A percentile compares a stretch with the other conserved stretches of the same genome.
These are phyloP conservation scores for Gallinago stenura DNA, from an alignment of 2,797 vertebrate species.

Conservation along the genomic window DNA sequence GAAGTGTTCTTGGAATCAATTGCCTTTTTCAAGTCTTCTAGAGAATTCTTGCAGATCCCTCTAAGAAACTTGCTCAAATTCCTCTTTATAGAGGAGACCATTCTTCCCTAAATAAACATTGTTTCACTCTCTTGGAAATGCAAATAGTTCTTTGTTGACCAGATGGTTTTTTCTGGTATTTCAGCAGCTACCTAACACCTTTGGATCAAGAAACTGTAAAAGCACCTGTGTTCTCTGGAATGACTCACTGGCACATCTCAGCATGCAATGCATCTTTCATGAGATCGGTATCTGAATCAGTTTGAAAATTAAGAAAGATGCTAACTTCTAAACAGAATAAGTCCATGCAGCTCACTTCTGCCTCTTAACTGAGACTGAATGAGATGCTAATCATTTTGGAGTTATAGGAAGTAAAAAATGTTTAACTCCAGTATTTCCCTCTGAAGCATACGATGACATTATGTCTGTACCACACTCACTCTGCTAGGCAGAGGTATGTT, in stretches of 20 bases:
- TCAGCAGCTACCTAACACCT: not conserved
- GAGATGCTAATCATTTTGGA: not conserved
- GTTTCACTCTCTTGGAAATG: not conserved
- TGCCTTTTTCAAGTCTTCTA: not conserved
- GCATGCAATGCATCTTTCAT: not conserved
- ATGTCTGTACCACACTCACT: not conserved
- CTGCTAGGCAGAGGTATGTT: not conserved
- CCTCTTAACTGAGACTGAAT: not conserved
- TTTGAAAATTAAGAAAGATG: not conserved
- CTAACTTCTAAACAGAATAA: not conserved
- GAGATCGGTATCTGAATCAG: not conserved
- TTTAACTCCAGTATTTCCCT: not conserved
- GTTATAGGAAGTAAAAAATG: not conserved
- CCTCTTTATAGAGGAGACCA: not conserved
- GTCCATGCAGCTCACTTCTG: not conserved
- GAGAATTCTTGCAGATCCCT: not conserved
- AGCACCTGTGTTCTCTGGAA: not conserved
- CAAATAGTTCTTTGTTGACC: not conserved
- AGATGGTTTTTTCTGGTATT: not conserved
- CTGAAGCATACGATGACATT: not conserved
- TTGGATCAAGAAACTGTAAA: not conserved
- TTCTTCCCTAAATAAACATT: not conserved
- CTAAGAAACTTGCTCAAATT: not conserved
- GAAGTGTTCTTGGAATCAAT: not conserved
- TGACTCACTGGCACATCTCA: not conserved